Conservation (phyloP, 2,888 invertebrate species). For the Palloptera scutellata region DNA sequence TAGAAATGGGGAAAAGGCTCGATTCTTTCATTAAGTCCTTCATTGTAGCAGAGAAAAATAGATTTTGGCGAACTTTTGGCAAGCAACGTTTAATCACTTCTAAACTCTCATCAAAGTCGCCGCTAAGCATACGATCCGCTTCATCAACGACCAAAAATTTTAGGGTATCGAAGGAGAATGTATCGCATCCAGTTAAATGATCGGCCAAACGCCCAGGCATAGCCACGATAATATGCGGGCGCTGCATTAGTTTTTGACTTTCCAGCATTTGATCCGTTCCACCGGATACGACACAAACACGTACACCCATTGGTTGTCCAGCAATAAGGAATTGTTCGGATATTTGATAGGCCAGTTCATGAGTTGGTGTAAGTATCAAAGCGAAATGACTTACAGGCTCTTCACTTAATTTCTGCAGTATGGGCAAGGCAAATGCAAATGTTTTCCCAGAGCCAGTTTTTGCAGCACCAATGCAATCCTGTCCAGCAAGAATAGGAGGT, state of each 20-base stretch:
- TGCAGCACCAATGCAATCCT: constrained; percentile 94
- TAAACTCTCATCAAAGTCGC: constrained; percentile 84
- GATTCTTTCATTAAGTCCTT: constrained; percentile 80
- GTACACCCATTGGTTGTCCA: constrained; percentile 85
- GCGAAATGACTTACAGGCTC: constrained; percentile 98
- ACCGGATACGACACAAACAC: constrained; percentile 90
- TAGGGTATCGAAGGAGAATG: constrained; percentile 79
- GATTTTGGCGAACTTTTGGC: constrained; percentile 82
- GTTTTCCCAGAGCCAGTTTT: constrained; percentile 99
- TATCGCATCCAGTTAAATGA: constrained; percentile 87
- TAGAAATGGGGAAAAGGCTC: constrained; percentile 69
- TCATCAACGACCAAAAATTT: constrained; percentile 94
- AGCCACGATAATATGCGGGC: constrained; percentile 94
- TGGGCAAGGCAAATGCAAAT: constrained; percentile 94
- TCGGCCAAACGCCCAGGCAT: constrained; percentile 96
- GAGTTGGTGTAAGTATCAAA: constrained; percentile 92
- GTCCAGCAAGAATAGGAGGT: constrained; percentile 77
- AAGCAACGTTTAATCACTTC: constrained; percentile 79
- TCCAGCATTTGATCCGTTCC: constrained; percentile 93
- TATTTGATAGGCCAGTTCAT: constrained; percentile 91
- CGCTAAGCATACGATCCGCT: constrained; percentile 83
- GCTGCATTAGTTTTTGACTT: constrained; percentile 80
- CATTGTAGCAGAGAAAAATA: constrained; percentile 95
- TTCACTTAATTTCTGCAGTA: constrained; percentile 87
- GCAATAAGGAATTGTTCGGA: constrained; percentile 93